Percentiles rank a stretch among this genome's conserved stretches.
These are phyloP conservation scores for Capitella teleta DNA, from an alignment of 1,140 invertebrate genomes.

Conservation along the genomic window DNA sequence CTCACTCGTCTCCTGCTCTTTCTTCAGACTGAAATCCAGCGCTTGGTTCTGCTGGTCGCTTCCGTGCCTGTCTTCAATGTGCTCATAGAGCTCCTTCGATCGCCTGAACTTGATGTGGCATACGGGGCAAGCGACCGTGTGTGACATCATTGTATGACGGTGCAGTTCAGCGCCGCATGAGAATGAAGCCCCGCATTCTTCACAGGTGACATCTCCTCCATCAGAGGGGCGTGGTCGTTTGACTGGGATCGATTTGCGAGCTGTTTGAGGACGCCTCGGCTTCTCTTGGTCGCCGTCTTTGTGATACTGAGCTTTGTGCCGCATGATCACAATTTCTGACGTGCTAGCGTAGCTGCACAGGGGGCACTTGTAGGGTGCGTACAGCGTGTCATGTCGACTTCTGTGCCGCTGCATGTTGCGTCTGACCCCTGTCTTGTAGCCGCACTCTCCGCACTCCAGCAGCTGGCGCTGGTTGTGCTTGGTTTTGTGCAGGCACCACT, in stretches of 20 bases:
- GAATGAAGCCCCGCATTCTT: too few species aligned
- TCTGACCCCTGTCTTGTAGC: conserved; percentile 83
- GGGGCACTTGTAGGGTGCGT: conserved; percentile 57
- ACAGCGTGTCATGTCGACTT: conserved; percentile 57
- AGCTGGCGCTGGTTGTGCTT: conserved; percentile 79
- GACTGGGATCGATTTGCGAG: too few species aligned
- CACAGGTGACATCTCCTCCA: too few species aligned
- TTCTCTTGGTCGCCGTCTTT: conserved; percentile 11
- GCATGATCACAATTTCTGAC: conserved; percentile 80
- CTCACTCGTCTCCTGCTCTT: not conserved
- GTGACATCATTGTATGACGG: too few species aligned
- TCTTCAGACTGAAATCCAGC: not conserved
- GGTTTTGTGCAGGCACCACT: conserved; percentile 59
- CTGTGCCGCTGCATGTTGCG: conserved; percentile 87
- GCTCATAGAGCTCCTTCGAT: too few species aligned
- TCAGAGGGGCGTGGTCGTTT: too few species aligned
- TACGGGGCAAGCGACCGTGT: too few species aligned
- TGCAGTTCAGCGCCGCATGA: too few species aligned
- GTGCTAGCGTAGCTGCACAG: conserved; percentile 84
- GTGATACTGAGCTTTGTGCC: conserved; percentile 63
- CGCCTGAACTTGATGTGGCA: too few species aligned
- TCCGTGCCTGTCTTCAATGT: conserved; percentile 14
- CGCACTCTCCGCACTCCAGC: conserved; percentile 70
- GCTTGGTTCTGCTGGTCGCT: conserved; percentile 15
- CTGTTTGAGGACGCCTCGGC: too few species aligned